These are phyloP conservation scores for Actinopyga echinites DNA, from an alignment of 53 echinoderm and acorn worm genomes.

Conservation along the genomic window DNA sequence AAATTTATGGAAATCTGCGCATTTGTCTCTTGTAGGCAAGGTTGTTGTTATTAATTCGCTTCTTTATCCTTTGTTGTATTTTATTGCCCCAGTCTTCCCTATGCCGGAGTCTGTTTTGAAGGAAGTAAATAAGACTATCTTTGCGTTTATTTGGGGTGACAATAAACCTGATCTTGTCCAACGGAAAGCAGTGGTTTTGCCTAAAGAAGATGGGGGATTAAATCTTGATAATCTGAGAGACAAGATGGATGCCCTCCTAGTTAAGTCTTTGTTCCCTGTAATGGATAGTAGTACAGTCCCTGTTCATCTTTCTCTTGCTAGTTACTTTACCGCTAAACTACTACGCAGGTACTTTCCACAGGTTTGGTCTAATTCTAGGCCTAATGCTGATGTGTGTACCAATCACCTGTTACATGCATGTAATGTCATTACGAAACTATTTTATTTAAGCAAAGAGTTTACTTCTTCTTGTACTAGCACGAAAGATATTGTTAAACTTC, in stretches of 20 bases:
- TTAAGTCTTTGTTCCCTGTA: neutral
- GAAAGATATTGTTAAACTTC: neutral
- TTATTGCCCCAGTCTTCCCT: conserved; percentile 1
- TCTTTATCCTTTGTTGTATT: conserved; percentile 43
- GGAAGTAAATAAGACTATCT: neutral
- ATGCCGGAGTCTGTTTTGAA: neutral
- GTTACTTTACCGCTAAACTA: conserved; percentile 23
- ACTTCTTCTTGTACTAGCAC: neutral
- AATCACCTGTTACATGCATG: neutral
- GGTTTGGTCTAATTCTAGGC: conserved; percentile 22
- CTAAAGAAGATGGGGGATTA: conserved; percentile 17
- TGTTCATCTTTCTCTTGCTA: neutral
- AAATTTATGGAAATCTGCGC: neutral
- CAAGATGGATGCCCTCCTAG: conserved; percentile 11
- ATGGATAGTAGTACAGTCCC: neutral
- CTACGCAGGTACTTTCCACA: neutral
- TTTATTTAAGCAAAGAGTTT: neutral
- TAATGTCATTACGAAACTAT: neutral
- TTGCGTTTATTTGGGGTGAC: conserved; percentile 34
- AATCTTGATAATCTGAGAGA: neutral
- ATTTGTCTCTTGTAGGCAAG: conserved; percentile 12
- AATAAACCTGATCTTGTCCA: conserved; percentile 13
- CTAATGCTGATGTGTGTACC: conserved; percentile 11
- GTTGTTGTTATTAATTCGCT: neutral
- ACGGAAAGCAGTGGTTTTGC: neutral